Percentiles rank a stretch among this genome's conserved stretches.
Evolutionary conservation across 2,888 invertebrate genomes (phyloP).

Genomic region (Phengaris arion): DNA sequence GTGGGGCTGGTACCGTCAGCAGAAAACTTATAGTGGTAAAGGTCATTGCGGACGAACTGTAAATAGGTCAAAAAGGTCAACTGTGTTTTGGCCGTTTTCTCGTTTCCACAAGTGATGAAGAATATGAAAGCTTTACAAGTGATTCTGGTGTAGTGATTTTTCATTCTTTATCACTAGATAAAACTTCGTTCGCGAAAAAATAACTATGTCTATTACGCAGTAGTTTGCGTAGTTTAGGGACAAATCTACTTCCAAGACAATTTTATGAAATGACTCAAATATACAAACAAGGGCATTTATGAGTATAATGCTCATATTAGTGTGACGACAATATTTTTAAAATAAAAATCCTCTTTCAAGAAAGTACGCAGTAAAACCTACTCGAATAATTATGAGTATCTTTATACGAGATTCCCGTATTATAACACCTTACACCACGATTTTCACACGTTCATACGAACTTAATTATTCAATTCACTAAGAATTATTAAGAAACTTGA

Average conservation of each 20-base stretch:
- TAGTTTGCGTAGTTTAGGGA: too few species aligned
- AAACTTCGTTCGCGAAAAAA: not conserved
- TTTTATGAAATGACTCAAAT: too few species aligned
- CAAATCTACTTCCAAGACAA: too few species aligned
- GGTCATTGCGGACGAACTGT: not conserved
- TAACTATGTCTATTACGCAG: too few species aligned
- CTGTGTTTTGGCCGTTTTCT: conserved; percentile 8
- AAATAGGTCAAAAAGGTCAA: conserved; percentile 18
- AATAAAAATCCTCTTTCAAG: too few species aligned
- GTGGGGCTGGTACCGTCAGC: conserved; percentile 21
- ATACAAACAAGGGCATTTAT: too few species aligned
- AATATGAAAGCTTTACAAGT: conserved; percentile 8
- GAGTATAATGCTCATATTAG: too few species aligned
- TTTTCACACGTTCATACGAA: not conserved
- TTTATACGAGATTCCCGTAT: not conserved
- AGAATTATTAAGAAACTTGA: conserved; percentile 8
- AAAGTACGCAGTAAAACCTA: not conserved
- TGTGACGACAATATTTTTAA: too few species aligned
- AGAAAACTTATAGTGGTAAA: conserved; percentile 19
- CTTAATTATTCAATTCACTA: not conserved
- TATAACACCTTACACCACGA: not conserved
- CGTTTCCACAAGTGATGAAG: not conserved
- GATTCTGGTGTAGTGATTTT: not conserved
- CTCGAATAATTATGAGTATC: not conserved
- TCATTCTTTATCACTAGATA: not conserved